Evolutionary conservation across 2,888 invertebrate genomes (phyloP).

Genomic region (Adela reaumurella): DNA sequence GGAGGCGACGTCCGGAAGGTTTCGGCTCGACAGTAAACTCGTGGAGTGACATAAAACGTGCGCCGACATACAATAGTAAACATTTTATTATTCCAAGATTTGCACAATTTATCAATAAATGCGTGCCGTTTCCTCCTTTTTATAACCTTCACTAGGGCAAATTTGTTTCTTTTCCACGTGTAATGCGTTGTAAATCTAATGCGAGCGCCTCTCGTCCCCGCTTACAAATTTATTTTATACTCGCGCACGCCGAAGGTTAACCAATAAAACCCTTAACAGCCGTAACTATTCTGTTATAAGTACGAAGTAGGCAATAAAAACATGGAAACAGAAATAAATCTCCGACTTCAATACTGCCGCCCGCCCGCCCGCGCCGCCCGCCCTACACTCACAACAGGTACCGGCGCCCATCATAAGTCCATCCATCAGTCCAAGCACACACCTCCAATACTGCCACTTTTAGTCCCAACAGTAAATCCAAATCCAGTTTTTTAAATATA

Average conservation of each 20-base stretch:
- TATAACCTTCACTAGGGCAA: slow-evolving; percentile 45
- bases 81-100: slow-evolving; percentile 53
- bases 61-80: slow-evolving; percentile 48
- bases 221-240: slow-evolving; percentile 54
- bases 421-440: too few species aligned
- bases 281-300: slow-evolving; percentile 55
- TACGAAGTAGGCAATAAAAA: slow-evolving; percentile 54
- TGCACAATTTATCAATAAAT: slow-evolving; percentile 52
- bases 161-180: slow-evolving; percentile 52
- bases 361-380: slow-evolving; percentile 7
- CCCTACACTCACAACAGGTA: neutral
- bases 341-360: slow-evolving; percentile 33
- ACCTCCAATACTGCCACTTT: too few species aligned
- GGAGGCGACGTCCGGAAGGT: neutral
- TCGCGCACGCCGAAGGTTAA: slow-evolving; percentile 52
- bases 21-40: neutral
- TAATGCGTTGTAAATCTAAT: slow-evolving; percentile 41
- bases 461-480: too few species aligned
- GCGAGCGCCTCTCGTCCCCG: slow-evolving; percentile 25
- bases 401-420: neutral
- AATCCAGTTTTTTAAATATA: too few species aligned
- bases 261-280: slow-evolving; percentile 57
- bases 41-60: neutral
- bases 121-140: slow-evolving; percentile 44
- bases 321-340: slow-evolving; percentile 49